These are phyloP conservation scores for Cacoxenus indagator DNA, from an alignment of 2,888 invertebrate genomes.

Conservation along the genomic window DNA sequence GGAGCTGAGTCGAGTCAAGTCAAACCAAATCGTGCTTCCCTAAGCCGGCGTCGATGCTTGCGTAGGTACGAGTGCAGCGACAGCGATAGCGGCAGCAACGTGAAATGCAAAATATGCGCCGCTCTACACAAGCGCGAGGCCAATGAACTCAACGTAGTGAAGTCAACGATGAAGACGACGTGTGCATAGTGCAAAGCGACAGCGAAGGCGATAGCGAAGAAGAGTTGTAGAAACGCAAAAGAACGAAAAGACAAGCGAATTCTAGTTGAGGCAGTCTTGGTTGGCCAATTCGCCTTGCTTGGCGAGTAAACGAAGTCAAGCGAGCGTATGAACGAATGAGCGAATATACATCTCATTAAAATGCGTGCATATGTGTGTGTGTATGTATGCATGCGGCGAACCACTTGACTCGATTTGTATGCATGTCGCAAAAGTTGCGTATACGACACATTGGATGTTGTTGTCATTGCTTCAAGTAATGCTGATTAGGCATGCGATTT, in stretches of 20 bases:
- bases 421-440: slow-evolving; percentile 14
- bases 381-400: slow-evolving; percentile 11
- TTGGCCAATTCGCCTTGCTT: not conserved
- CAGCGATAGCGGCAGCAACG: not conserved
- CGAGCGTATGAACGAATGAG: not conserved
- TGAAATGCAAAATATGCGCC: slow-evolving; percentile 61
- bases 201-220: not conserved
- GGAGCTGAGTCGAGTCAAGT: not conserved
- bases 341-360: slow-evolving; percentile 2
- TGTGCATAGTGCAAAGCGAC: not conserved
- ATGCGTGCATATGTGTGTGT: slow-evolving; percentile 31
- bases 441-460: slow-evolving; percentile 1
- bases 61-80: not conserved
- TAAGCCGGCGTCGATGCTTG: slow-evolving; percentile 12
- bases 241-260: slow-evolving; percentile 7
- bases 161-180: not conserved
- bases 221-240: not conserved
- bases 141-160: slow-evolving; percentile 46
- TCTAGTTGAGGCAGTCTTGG: slow-evolving; percentile 20
- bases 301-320: not conserved
- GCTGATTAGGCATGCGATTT: slow-evolving; percentile 56
- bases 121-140: slow-evolving; percentile 51
- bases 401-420: slow-evolving; percentile 10
- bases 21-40: slow-evolving; percentile 13
- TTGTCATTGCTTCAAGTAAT: not conserved